These are phyloP conservation scores for Clitarchus hookeri DNA, from an alignment of 2,888 invertebrate species.

Conservation along the genomic window DNA sequence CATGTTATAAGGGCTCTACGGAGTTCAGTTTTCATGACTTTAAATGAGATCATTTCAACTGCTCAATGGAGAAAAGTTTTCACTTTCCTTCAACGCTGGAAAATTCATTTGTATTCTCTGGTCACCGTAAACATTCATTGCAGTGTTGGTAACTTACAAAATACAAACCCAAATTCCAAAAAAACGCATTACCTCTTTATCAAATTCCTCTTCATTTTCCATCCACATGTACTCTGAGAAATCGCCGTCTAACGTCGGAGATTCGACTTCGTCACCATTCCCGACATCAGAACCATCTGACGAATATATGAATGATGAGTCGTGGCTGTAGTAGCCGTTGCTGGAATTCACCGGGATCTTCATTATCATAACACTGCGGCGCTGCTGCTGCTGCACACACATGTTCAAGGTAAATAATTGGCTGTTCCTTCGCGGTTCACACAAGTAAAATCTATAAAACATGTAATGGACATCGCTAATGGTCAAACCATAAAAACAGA, in stretches of 20 bases:
- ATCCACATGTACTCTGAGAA: conserved; percentile 94
- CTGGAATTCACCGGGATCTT: conserved; percentile 40
- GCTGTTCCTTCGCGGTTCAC: no score
- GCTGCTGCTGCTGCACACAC: conserved; percentile 18
- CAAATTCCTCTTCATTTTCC: conserved; percentile 92
- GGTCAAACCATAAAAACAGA: no score
- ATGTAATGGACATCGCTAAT: no score
- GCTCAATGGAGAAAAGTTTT: no score
- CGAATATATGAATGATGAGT: conserved; percentile 39
- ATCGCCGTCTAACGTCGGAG: conserved; percentile 64
- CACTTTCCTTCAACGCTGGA: neutral
- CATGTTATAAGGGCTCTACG: no score
- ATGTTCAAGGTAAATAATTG: no score
- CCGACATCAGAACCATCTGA: conserved; percentile 40
- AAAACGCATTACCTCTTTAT: conserved; percentile 74
- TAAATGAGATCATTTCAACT: no score
- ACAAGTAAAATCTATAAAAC: no score
- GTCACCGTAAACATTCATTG: neutral
- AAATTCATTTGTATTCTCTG: neutral
- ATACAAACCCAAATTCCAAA: neutral
- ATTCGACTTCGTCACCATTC: conserved; percentile 42
- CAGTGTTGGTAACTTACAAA: conserved; percentile 3
- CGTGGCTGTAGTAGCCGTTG: conserved; percentile 41
- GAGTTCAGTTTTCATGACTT: no score
- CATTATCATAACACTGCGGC: conserved; percentile 38